phyloP scores from a whole-genome alignment of 23 tunicate species.

The Halocynthia roretzi region DNA sequence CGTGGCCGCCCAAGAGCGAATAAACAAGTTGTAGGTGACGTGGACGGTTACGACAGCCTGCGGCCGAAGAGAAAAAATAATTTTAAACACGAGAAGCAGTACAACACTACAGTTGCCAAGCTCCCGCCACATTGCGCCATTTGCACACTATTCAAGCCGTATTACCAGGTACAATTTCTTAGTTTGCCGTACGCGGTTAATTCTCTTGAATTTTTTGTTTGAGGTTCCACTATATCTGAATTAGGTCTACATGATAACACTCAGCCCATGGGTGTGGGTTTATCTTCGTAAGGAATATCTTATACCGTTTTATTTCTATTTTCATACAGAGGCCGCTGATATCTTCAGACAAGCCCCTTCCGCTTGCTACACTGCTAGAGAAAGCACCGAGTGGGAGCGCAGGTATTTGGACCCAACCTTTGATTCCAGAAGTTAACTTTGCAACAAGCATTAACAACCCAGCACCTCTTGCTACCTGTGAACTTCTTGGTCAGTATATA shows the following conservation, averaged over 20 bases:
- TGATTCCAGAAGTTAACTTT: conserved; percentile 73
- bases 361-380: conserved; percentile 13
- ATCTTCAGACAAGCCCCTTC: not conserved
- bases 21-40: not conserved
- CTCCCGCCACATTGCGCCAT: conserved; percentile 60
- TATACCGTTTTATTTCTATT: not conserved
- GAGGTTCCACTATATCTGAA: not conserved
- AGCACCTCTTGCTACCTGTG: conserved; percentile 60
- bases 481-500: conserved; percentile 41
- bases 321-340: not conserved
- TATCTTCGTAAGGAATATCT: not conserved
- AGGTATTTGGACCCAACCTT: conserved; percentile 43
- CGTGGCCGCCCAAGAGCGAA: no score
- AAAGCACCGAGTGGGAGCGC: conserved; percentile 2
- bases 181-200: not conserved
- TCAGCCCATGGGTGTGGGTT: no score
- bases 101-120: conserved; percentile 53
- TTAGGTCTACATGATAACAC: no score
- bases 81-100: conserved; percentile 47
- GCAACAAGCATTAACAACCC: conserved; percentile 46
- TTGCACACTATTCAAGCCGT: conserved; percentile 57
- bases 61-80: conserved; percentile 22
- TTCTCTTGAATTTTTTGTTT: not conserved
- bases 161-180: conserved; percentile 26
- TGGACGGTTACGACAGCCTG: conserved; percentile 1